Evolutionary conservation across 1,140 invertebrate genomes (phyloP), one percentile per base, ranked within the genome.

Genomic region (Atta texana): DNA sequence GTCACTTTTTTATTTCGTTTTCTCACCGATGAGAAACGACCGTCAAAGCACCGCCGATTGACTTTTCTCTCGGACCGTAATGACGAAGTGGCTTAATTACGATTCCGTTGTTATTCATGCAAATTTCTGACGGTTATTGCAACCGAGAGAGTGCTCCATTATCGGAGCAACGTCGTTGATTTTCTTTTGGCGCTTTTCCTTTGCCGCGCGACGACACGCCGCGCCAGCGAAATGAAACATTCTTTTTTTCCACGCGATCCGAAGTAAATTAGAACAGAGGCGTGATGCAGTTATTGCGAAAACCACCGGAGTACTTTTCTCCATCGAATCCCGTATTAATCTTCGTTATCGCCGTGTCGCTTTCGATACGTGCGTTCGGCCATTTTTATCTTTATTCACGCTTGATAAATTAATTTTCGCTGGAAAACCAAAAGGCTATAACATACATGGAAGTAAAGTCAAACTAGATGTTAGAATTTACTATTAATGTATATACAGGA

Each of bases 11-110:
- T 75, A 61, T 44, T 61, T 24, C 44, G n/a, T 51, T 68, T 53
- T 53, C 16, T 49, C 21, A 66, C 12, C 18, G 66, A 72, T 24
- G 69, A n/a, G n/a, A 63, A 61, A 61, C 57, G 80, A 10, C 18
- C 68, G 68, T 59, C 68, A 74, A 74, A 75, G 55, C 80, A 68
- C 51, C 12, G 39, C 69, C 80, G 69, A 84, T 84, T 84, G 80
- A 75, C 80, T 84, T 84, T 84, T 24, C 80, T 75, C 39, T 24
- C 69, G 2, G 55, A 31, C 34, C 80, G 80, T 84, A 84, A 84
- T 84, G 80, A 84, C 69, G 57, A 84, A 84, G 80, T 84, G 80
- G 80, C 57, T 84, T 84, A 84, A 84, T 84, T 84, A 84, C 80
- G 69, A 84, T 49, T 44, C 69, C 80, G 80, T 84, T 84, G 80